These are phyloP conservation scores for Phenacoccus solenopsis DNA, from an alignment of 1,140 invertebrate species.

Conservation along the genomic window DNA sequence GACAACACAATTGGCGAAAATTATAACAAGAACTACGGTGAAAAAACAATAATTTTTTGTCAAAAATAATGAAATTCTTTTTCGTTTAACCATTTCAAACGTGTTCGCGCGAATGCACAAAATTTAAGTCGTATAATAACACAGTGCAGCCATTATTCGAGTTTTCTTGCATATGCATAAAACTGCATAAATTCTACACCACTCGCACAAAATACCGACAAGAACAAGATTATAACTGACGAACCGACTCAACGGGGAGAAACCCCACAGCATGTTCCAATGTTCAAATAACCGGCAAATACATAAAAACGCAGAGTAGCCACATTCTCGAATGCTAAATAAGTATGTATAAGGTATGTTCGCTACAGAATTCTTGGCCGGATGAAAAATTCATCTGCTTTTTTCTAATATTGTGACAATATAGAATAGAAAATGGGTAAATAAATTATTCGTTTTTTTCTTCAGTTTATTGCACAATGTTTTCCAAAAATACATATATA, in stretches of 20 bases:
- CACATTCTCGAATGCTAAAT: conserved; percentile 12
- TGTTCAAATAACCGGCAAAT: conserved; percentile 17
- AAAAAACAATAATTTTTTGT: conserved; percentile 3
- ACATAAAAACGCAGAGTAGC: conserved; percentile 17
- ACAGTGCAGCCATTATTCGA: neutral
- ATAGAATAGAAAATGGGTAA: no score
- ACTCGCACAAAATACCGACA: conserved; percentile 1
- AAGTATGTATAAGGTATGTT: no score
- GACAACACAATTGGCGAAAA: neutral
- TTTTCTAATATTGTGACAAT: no score
- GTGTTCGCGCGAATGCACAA: neutral
- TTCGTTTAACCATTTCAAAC: conserved; percentile 10
- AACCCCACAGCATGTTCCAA: conserved; percentile 9
- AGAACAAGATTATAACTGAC: conserved; percentile 13
- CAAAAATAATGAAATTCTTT: neutral
- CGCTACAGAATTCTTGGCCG: no score
- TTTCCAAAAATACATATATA: no score
- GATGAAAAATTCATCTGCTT: no score
- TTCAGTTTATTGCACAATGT: no score
- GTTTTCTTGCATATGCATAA: neutral
- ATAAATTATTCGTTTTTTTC: no score
- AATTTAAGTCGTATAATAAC: neutral
- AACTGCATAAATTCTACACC: neutral
- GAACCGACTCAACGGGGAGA: conserved; percentile 10
- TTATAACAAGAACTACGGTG: neutral